A percentile compares a stretch with the other conserved stretches of the same genome.
These are phyloP conservation scores for Aricia artaxerxes DNA, from an alignment of 2,888 invertebrate species.

Conservation along the genomic window DNA sequence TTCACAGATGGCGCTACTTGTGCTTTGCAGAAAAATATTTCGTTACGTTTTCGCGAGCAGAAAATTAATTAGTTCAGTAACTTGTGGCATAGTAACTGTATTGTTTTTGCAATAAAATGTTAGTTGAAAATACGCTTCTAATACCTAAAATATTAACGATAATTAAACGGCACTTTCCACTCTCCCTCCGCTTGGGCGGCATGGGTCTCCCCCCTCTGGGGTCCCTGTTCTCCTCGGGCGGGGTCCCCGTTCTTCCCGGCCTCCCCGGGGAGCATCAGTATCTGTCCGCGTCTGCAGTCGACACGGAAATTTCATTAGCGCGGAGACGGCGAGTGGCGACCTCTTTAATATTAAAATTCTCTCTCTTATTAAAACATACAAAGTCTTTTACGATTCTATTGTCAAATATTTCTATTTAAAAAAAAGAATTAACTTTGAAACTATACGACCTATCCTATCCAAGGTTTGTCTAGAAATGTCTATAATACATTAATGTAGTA, in stretches of 20 bases:
- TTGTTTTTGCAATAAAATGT: background rate
- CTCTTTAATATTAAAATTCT: slow-evolving; percentile 25
- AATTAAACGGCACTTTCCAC: background rate
- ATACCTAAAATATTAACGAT: background rate
- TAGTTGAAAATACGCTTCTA: background rate
- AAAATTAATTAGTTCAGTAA: background rate
- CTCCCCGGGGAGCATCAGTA: slow-evolving; percentile 43
- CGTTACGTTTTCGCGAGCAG: background rate
- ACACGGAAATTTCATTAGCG: slow-evolving; percentile 61
- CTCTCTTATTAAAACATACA: slow-evolving; percentile 33
- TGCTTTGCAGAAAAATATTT: too few relatives aligned
- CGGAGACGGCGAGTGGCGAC: slow-evolving; percentile 2
- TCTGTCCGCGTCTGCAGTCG: slow-evolving; percentile 39
- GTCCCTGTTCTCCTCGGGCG: background rate
- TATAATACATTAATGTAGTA: too few relatives aligned
- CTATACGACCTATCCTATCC: too few relatives aligned
- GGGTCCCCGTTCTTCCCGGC: slow-evolving; percentile 34
- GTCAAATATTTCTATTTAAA: background rate
- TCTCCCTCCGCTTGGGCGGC: background rate
- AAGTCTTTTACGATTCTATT: slow-evolving; percentile 30
- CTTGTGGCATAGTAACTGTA: background rate
- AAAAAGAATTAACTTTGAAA: background rate
- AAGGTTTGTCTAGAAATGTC: too few relatives aligned
- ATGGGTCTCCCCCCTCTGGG: background rate
- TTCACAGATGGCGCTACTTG: too few relatives aligned